Conservation (phyloP, 2,113 vertebrate genomes). For the Phylloscopus trochiloides region DNA sequence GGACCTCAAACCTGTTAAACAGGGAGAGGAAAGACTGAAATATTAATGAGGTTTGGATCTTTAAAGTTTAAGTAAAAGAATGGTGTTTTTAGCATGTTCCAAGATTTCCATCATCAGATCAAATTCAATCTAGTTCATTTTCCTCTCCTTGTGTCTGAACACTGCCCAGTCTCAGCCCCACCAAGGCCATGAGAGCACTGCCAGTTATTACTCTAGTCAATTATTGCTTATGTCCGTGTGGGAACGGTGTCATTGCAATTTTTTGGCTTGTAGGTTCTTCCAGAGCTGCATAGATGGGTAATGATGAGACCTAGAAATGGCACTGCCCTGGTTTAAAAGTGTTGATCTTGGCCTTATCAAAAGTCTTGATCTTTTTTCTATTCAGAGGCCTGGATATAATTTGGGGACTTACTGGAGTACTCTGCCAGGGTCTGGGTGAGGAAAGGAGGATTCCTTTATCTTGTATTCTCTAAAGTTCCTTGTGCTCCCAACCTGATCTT, state of each 20-base stretch:
- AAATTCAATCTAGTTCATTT: background rate
- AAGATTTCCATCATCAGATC: background rate
- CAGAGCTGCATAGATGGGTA: background rate
- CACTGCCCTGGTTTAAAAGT: background rate
- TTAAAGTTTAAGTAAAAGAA: background rate
- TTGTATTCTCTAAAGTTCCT: background rate
- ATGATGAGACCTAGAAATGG: background rate
- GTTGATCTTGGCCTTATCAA: background rate
- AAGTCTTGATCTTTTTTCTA: background rate
- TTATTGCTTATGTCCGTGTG: background rate
- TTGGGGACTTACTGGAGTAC: background rate
- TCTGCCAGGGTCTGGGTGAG: background rate
- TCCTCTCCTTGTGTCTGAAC: background rate
- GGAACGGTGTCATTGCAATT: background rate
- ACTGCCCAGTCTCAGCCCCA: background rate
- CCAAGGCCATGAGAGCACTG: background rate
- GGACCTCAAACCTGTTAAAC: background rate
- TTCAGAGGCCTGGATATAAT: background rate
- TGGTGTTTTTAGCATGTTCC: background rate
- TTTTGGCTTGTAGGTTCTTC: background rate
- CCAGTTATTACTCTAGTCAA: background rate
- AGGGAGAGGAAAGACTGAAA: background rate
- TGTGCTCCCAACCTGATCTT: background rate
- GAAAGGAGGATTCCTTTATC: background rate
- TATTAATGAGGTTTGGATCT: background rate